phyloP scores from a whole-genome alignment of 2,113 vertebrate species.

The Dicrurus megarhynchus region DNA sequence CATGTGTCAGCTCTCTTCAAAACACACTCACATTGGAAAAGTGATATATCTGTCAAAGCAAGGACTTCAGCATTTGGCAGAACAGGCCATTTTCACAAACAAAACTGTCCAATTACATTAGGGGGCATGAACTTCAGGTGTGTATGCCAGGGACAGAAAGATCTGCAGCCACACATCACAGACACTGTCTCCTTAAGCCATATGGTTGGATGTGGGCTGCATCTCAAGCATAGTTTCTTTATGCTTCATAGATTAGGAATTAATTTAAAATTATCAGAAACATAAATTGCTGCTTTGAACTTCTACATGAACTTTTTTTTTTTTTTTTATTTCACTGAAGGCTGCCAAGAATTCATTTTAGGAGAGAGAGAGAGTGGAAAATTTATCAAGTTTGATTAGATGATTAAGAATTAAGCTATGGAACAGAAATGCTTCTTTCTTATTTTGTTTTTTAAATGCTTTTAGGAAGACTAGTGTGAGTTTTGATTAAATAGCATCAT shows the following conservation, averaged over 20 bases:
- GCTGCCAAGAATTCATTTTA: constrained; percentile 66
- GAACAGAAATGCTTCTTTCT: constrained; percentile 50
- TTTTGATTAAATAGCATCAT: constrained; percentile 66
- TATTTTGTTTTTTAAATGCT: constrained; percentile 65
- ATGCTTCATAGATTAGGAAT: constrained; percentile 53
- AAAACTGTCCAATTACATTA: constrained; percentile 89
- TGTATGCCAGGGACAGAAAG: constrained; percentile 64
- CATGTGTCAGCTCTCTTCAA: constrained; percentile 77
- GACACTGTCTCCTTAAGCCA: constrained; percentile 57
- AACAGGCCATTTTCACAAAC: constrained; percentile 79
- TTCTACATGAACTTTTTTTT: constrained; percentile 42
- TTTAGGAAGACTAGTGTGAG: constrained; percentile 56
- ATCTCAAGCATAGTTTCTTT: constrained; percentile 38
- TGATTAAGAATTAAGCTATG: constrained; percentile 44
- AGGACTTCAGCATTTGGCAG: constrained; percentile 82
- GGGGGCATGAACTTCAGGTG: constrained; percentile 82
- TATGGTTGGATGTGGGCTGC: constrained; percentile 53
- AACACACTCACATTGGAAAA: constrained; percentile 78
- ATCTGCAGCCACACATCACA: constrained; percentile 27
- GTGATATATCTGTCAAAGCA: constrained; percentile 88
- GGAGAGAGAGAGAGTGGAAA: constrained; percentile 34
- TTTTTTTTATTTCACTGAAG: constrained; percentile 17
- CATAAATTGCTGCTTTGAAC: constrained; percentile 59
- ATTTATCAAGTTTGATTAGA: constrained; percentile 67
- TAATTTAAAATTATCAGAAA: constrained; percentile 69